These are phyloP conservation scores for Chaetorhynchus papuensis DNA, from an alignment of 2,113 vertebrate species.

Conservation along the genomic window DNA sequence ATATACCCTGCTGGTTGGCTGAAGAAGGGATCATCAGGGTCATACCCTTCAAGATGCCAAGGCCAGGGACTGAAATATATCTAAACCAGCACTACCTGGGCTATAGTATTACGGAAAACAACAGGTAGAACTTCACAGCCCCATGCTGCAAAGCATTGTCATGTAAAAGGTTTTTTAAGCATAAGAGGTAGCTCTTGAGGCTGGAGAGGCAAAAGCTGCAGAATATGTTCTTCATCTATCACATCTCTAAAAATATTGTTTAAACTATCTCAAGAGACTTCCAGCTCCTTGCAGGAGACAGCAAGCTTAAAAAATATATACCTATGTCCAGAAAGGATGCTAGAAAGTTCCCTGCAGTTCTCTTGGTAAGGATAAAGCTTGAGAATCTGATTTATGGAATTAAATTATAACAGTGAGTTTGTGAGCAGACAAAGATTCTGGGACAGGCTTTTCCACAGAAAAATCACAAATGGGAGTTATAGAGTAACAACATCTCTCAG, in stretches of 20 bases:
- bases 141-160: neutral
- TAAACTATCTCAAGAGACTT: neutral
- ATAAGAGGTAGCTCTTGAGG: neutral
- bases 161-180: neutral
- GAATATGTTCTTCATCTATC: neutral
- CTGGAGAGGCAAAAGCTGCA: neutral
- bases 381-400: neutral
- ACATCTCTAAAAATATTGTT: neutral
- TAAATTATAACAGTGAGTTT: neutral
- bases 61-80: neutral
- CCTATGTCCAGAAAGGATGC: neutral
- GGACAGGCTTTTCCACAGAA: neutral
- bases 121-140: neutral
- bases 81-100: neutral
- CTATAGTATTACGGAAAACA: neutral
- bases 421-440: neutral
- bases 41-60: neutral
- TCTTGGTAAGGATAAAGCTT: neutral
- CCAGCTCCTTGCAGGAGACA: neutral
- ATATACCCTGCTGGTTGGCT: neutral
- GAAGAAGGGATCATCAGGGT: neutral
- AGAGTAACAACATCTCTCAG: neutral
- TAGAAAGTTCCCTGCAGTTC: neutral
- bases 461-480: neutral
- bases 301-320: neutral